These are phyloP conservation scores for human DNA, from an alignment of 2,113 vertebrate species.

Conservation along the genomic window DNA sequence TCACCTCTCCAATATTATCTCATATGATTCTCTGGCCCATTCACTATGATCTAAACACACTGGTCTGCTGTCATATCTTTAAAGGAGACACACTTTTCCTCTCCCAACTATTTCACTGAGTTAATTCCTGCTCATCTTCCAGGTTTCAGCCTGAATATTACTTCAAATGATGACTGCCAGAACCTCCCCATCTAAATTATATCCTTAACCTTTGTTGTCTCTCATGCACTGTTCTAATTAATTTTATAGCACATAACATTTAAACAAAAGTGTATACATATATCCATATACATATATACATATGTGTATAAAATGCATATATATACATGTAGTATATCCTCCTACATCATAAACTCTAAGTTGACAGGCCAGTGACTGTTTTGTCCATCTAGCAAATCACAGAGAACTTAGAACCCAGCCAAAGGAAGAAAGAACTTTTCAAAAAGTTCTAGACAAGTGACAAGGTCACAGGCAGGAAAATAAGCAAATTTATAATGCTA, in stretches of 20 bases:
- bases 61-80: neutral
- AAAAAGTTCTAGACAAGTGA: neutral
- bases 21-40: neutral
- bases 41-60: neutral
- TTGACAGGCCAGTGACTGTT: neutral
- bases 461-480: neutral
- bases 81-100: neutral
- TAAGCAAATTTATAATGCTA: neutral
- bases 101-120: neutral
- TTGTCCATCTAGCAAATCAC: neutral
- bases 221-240: neutral
- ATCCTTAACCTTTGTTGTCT: neutral
- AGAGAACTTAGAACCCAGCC: neutral
- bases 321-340: neutral
- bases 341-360: neutral
- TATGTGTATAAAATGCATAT: neutral
- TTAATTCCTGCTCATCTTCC: neutral
- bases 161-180: neutral
- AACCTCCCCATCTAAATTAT: neutral
- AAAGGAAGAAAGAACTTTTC: neutral
- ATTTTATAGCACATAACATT: neutral
- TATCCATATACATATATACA: neutral
- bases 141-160: neutral
- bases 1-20: neutral
- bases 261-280: neutral